Evolutionary conservation across 2,797 vertebrate genomes (phyloP), one percentile per base, ranked within the genome.

Genomic region (Falco peregrinus): DNA sequence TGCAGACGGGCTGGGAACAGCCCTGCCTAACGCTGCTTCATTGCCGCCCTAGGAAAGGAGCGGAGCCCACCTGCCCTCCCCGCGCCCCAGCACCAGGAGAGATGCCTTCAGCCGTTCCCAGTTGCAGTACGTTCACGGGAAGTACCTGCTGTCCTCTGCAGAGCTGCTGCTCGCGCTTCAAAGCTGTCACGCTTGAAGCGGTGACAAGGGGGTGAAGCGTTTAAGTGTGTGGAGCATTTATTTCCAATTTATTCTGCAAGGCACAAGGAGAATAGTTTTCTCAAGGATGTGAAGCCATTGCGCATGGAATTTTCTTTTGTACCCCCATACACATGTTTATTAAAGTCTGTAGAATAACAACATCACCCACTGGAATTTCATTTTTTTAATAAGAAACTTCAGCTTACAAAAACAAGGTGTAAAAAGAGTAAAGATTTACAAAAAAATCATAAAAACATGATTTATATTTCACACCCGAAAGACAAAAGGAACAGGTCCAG

Each of bases 371-470:
- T 63, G 78, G 69, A 35, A 47, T 95, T 97, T 96, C 93, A 31
- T 96, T 89, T 94, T 89, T 98, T 98, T 98, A 98, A 97, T 98
- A 98, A 97, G 97, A 98, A 98, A 98, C 77, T 96, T 98, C 91
- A 73, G 94, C 89, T 98, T 98, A 98, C 97, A 98, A 98, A 98
- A 98, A 97, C 97, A 98, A 98, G 90, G 97, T 97, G 98, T 98
- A 98, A 98, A 98, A 98, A 98, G 97, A 97, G 97, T 97, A 97
- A 95, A 98, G 97, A 97, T 98, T 98, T 98, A 98, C 97, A 97
- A 98, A 98, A 97, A 98, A 98, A 97, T 97, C 97, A 98, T 98
- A 97, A 97, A 98, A 98, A 97, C 95, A 95, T 98, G 96, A 97
- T 97, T 97, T 96, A 18, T 96, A 82, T 97, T 97, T 98, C 96